These are phyloP conservation scores for Molothrus ater DNA, from an alignment of 2,797 vertebrate species.

Conservation along the genomic window DNA sequence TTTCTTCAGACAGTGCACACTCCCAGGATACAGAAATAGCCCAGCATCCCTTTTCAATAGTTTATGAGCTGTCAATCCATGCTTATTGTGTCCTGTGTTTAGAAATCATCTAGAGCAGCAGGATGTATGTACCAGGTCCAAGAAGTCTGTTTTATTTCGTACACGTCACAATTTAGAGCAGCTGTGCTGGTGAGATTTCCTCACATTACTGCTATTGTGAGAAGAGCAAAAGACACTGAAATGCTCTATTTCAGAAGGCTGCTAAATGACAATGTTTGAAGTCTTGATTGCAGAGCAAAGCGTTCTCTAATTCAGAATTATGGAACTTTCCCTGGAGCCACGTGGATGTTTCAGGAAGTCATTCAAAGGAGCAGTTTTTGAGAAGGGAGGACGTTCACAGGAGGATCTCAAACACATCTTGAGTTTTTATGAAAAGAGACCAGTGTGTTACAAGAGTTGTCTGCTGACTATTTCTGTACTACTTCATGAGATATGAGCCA, in stretches of 20 bases:
- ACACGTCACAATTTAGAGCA: neutral
- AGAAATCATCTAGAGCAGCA: conserved; percentile 29
- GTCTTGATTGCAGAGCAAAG: neutral
- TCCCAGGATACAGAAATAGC: conserved; percentile 8
- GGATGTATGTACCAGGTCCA: neutral
- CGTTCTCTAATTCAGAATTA: neutral
- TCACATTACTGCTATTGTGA: neutral
- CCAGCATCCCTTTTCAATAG: neutral
- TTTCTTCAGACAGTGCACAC: neutral
- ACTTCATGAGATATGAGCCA: rapidly evolving
- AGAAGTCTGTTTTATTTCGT: neutral
- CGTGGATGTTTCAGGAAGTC: neutral
- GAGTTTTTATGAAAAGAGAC: neutral
- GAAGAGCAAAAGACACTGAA: neutral
- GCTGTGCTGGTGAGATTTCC: neutral
- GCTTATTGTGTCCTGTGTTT: conserved; percentile 15
- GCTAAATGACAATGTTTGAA: neutral
- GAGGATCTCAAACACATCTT: neutral
- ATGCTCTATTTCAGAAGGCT: neutral
- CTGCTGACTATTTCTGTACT: neutral
- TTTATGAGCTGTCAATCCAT: conserved; percentile 32
- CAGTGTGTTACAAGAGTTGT: neutral
- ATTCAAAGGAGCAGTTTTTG: neutral
- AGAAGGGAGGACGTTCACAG: neutral
- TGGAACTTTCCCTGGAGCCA: neutral